These are phyloP conservation scores for Hypotaenidia philippensis DNA, from an alignment of 2,797 vertebrate species.

Conservation along the genomic window DNA sequence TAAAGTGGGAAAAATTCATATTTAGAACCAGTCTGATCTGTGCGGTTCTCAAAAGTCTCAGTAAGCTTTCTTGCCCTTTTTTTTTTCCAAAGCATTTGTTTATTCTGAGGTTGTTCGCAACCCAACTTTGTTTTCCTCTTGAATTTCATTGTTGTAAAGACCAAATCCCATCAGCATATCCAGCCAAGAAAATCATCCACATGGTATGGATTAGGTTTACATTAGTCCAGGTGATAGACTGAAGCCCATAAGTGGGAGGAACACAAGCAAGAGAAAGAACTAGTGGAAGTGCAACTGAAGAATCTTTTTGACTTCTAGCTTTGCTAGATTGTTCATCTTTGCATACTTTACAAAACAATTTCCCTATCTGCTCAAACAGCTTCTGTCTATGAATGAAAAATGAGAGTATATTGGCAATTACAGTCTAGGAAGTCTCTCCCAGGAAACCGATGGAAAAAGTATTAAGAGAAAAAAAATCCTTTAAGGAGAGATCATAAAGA, in stretches of 20 bases:
- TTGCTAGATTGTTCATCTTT: neutral
- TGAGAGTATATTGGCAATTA: neutral
- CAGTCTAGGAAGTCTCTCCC: neutral
- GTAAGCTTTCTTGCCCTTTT: neutral
- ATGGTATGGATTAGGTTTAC: neutral
- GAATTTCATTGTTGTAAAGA: neutral
- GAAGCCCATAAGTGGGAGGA: neutral
- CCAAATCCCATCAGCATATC: neutral
- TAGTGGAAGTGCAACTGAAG: neutral
- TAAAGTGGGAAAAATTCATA: neutral
- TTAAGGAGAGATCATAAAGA: neutral
- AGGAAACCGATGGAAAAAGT: neutral
- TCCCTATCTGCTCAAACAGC: neutral
- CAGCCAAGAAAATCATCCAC: neutral
- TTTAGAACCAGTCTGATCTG: neutral
- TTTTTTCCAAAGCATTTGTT: neutral
- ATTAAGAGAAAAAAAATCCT: neutral
- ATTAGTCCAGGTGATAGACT: neutral
- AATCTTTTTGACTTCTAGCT: neutral
- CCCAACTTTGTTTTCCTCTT: neutral
- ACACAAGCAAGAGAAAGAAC: neutral
- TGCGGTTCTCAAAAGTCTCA: neutral
- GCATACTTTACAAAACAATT: neutral
- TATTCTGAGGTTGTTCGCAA: neutral
- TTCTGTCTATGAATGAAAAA: neutral